These are phyloP conservation scores for Callocephalon fimbriatum DNA, from an alignment of 2,113 vertebrate genomes.

Conservation along the genomic window DNA sequence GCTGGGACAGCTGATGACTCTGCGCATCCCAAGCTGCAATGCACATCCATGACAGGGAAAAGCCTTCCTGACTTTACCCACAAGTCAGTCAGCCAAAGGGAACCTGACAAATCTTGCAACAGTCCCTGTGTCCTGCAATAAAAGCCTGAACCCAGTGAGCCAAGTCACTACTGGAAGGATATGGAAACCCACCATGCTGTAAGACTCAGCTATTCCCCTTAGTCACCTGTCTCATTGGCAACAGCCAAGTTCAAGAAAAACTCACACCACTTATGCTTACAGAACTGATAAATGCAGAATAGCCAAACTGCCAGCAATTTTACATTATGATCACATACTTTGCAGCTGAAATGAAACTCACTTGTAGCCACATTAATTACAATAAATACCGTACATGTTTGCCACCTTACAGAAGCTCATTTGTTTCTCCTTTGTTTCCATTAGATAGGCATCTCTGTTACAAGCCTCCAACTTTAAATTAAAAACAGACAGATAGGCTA, in stretches of 20 bases:
- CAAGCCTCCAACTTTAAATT: neutral
- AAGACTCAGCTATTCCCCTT: neutral
- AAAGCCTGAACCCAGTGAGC: neutral
- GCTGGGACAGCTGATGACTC: neutral
- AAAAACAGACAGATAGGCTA: neutral
- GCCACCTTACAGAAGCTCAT: neutral
- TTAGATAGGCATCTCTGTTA: neutral
- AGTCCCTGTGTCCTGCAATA: rapidly evolving
- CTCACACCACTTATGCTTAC: neutral
- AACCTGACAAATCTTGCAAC: neutral
- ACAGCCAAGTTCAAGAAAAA: neutral
- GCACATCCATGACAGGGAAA: neutral
- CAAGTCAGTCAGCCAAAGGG: neutral
- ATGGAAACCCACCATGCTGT: neutral
- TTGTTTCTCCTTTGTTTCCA: neutral
- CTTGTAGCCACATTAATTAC: too few species aligned
- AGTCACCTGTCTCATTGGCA: neutral
- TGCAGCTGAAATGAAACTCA: neutral
- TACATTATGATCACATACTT: rapidly evolving
- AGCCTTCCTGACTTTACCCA: neutral
- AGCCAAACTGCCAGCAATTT: neutral
- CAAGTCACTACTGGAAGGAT: neutral
- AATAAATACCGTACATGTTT: rapidly evolving
- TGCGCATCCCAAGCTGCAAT: neutral
- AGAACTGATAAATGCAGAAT: rapidly evolving